Percentiles rank a stretch among this genome's conserved stretches.
These are phyloP conservation scores for Styela clava DNA, from an alignment of 23 tunicate genomes.

Conservation along the genomic window DNA sequence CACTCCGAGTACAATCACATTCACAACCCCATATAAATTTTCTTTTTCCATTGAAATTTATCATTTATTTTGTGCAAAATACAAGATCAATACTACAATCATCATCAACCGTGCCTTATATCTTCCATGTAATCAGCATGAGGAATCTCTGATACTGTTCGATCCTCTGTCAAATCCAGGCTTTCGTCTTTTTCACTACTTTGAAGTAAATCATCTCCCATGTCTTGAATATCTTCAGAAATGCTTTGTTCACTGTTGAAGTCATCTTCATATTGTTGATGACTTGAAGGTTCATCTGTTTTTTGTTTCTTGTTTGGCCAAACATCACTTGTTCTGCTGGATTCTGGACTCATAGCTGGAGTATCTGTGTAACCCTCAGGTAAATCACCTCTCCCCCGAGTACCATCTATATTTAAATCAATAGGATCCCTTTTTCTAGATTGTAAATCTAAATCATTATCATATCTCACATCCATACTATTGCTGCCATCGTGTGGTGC, in stretches of 20 bases:
- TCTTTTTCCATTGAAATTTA: no score
- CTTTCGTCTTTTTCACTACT: conserved; percentile 32
- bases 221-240: conserved; percentile 53
- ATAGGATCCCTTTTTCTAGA: background rate
- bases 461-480: conserved; percentile 5
- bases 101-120: conserved; percentile 30
- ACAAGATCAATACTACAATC: no score
- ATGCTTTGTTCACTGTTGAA: conserved; percentile 73
- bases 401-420: background rate
- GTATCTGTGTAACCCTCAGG: background rate
- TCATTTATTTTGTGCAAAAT: no score
- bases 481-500: background rate
- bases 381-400: background rate
- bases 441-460: background rate
- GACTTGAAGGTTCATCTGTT: background rate
- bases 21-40: no score
- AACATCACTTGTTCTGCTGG: background rate
- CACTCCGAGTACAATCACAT: no score
- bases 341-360: conserved; percentile 25
- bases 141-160: conserved; percentile 23
- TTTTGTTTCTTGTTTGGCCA: conserved; percentile 3
- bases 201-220: conserved; percentile 17
- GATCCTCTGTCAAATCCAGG: conserved; percentile 26
- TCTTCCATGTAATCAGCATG: conserved; percentile 76
- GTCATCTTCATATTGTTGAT: conserved; percentile 65